Conservation (phyloP, 2,113 vertebrate genomes). For the Periophthalmus modestus region DNA sequence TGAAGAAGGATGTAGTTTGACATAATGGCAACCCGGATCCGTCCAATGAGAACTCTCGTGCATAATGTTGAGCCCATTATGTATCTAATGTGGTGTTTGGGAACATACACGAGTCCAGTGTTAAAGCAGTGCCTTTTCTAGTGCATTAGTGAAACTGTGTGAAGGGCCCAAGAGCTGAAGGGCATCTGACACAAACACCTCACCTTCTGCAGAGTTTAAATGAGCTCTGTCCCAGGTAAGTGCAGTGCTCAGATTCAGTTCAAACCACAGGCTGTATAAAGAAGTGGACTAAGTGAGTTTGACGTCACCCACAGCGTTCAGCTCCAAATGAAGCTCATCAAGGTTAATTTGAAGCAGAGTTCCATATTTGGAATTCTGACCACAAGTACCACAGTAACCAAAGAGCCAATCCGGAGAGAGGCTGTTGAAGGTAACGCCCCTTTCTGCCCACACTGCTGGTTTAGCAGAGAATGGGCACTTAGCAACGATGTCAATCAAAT, state of each 20-base stretch:
- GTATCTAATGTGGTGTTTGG: neutral
- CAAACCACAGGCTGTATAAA: neutral
- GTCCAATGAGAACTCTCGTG: neutral
- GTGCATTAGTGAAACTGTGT: neutral
- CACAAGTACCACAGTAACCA: no score
- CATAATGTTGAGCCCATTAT: neutral
- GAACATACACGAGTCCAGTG: neutral
- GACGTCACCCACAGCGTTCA: no score
- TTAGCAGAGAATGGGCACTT: no score
- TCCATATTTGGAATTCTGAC: no score
- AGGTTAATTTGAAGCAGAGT: no score
- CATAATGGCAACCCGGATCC: neutral
- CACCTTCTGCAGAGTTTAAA: neutral
- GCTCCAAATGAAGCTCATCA: no score
- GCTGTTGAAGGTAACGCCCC: no score
- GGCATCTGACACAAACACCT: neutral
- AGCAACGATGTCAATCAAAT: no score
- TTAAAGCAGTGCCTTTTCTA: neutral
- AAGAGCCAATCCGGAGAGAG: no score
- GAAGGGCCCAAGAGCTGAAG: neutral
- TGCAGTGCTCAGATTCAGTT: neutral
- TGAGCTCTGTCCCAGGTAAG: neutral
- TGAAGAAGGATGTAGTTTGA: constrained; percentile 15
- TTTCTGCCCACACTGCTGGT: no score
- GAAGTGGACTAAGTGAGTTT: no score